Evolutionary conservation across 2,113 vertebrate species (phyloP).

Genomic region (Heterotilapia buettikoferi): DNA sequence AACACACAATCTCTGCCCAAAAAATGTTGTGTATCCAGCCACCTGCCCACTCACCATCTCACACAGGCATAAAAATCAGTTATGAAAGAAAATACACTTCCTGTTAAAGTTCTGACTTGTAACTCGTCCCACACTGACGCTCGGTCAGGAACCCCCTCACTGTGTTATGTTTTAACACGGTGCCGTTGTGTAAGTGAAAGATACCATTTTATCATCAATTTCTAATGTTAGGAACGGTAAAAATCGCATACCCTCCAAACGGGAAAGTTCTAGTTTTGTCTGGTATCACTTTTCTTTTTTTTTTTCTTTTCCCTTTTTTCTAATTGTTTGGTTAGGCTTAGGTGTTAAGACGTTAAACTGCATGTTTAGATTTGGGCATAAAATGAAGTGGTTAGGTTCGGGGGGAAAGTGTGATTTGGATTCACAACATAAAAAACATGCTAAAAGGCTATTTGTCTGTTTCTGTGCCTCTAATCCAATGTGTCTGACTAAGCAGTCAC

Average conservation of each 20-base stretch:
- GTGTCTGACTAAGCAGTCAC: not conserved
- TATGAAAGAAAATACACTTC: not conserved
- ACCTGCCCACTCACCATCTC: conserved; percentile 7
- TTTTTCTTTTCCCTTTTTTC: accelerated
- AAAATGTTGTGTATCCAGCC: not conserved
- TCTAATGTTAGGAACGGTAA: not conserved
- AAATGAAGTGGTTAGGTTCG: not conserved
- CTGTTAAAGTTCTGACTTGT: not conserved
- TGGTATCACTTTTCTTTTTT: not conserved
- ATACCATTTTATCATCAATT: not conserved
- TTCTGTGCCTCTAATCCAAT: not conserved
- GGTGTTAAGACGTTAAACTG: accelerated
- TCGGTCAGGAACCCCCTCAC: not conserved
- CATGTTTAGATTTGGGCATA: not conserved
- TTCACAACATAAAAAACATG: not conserved
- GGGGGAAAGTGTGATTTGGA: not conserved
- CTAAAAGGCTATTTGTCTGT: not conserved
- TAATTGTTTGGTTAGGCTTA: not conserved
- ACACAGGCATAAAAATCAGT: not conserved
- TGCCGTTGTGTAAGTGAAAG: not conserved
- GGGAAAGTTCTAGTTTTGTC: not conserved
- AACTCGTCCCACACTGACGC: not conserved
- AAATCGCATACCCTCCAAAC: not conserved
- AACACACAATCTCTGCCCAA: not conserved
- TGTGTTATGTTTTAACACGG: not conserved